These are phyloP conservation scores for Rhinoderma darwinii DNA, from an alignment of 2,113 vertebrate genomes.

Conservation along the genomic window DNA sequence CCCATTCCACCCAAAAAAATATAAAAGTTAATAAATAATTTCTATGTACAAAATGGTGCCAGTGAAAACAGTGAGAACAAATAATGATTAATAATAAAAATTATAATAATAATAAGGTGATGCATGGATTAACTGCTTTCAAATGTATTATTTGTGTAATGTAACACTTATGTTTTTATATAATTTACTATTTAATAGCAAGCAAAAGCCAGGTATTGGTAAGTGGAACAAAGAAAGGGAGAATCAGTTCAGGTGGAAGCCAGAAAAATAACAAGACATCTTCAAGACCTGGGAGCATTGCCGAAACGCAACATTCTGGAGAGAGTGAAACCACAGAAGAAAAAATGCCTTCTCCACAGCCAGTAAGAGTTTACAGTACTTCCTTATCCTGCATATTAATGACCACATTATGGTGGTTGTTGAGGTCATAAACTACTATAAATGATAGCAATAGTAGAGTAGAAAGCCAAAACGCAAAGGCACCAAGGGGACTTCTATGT, in stretches of 20 bases:
- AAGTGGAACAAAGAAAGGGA: constrained; percentile 67
- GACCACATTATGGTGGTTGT: background rate
- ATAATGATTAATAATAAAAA: background rate
- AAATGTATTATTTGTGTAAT: background rate
- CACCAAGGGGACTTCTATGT: no score
- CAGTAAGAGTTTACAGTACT: constrained; percentile 63
- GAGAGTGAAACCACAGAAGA: constrained; percentile 63
- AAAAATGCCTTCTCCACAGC: constrained; percentile 55
- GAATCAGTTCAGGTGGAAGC: constrained; percentile 43
- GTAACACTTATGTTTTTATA: background rate
- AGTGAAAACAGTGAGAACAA: no score
- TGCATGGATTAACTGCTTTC: background rate
- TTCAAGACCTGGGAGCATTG: constrained; percentile 52
- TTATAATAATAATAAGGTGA: background rate
- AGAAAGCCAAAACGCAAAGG: no score
- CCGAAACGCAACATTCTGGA: background rate
- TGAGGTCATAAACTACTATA: background rate
- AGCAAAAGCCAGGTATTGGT: constrained; percentile 62
- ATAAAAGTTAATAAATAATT: no score
- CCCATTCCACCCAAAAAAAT: no score
- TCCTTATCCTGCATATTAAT: background rate
- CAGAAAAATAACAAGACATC: constrained; percentile 64
- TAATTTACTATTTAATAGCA: constrained; percentile 63
- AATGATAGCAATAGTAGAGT: no score
- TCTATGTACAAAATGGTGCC: no score